These are phyloP conservation scores for Meloidogyne hapla DNA, from an alignment of 1,140 invertebrate species.

Conservation along the genomic window DNA sequence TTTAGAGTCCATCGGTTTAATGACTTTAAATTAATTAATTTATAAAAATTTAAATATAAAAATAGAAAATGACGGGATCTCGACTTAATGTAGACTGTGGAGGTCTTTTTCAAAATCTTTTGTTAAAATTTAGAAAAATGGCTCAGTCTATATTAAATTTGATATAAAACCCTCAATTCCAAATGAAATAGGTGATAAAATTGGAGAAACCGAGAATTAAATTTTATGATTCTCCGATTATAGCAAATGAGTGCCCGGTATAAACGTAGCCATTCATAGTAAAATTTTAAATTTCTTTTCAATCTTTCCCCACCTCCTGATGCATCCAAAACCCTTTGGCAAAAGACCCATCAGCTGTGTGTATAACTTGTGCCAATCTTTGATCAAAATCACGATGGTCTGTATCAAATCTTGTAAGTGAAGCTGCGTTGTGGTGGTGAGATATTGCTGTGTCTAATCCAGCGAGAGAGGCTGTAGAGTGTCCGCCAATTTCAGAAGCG, in stretches of 20 bases:
- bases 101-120: no score
- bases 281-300: not conserved
- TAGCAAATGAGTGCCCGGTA: no score
- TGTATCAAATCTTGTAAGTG: conserved; percentile 61
- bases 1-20: conserved; percentile 78
- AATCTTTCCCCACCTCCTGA: conserved; percentile 68
- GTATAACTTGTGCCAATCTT: conserved; percentile 57
- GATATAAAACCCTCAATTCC: no score
- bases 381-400: conserved; percentile 63
- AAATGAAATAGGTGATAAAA: no score
- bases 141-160: no score
- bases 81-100: no score
- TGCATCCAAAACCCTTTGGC: conserved; percentile 76
- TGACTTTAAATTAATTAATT: conserved; percentile 66
- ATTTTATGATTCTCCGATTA: no score
- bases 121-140: no score
- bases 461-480: conserved; percentile 42
- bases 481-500: conserved; percentile 46
- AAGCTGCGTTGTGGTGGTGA: conserved; percentile 63
- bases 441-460: conserved; percentile 61
- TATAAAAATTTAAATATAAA: not conserved
- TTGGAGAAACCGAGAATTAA: no score
- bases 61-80: not conserved
- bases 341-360: conserved; percentile 47
- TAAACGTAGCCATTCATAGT: no score